A percentile compares a stretch with the other conserved stretches of the same genome.
Conservation (phyloP, 92 coral and sea anemone genomes). For the Actinostola sp. region DNA sequence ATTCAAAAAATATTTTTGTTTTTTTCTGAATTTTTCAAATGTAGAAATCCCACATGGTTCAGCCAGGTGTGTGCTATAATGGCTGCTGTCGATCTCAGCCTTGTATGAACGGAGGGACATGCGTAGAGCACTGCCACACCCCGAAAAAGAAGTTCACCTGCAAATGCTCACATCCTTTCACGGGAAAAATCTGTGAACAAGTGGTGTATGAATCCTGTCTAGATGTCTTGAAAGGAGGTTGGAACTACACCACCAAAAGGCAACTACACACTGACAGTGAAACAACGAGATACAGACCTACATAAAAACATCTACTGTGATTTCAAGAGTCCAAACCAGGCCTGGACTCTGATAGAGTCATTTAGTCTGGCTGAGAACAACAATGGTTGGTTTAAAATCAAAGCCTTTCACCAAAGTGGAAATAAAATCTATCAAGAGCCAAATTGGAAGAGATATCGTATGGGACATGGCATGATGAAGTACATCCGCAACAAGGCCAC, state of each 20-base stretch:
- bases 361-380: not conserved
- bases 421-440: too few species aligned
- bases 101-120: conserved; percentile 10
- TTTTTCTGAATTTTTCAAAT: not conserved
- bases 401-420: too few species aligned
- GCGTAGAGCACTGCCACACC: not conserved
- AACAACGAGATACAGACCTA: not conserved
- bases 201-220: not conserved
- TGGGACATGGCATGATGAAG: too few species aligned
- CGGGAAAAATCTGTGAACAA: not conserved
- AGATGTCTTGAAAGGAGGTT: not conserved
- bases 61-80: conserved; percentile 1
- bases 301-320: not conserved
- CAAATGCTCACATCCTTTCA: not conserved
- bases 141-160: conserved; percentile 1
- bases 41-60: conserved; percentile 1
- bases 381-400: too few species aligned
- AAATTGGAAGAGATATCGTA: too few species aligned
- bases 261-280: not conserved
- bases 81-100: conserved; percentile 5
- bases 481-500: too few species aligned
- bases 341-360: conserved; percentile 7
- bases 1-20: too few species aligned
- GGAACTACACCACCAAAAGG: not conserved
- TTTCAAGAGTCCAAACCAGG: not conserved